These are phyloP conservation scores for Mustelus asterias DNA, from an alignment of 2,113 vertebrate species.

Conservation along the genomic window DNA sequence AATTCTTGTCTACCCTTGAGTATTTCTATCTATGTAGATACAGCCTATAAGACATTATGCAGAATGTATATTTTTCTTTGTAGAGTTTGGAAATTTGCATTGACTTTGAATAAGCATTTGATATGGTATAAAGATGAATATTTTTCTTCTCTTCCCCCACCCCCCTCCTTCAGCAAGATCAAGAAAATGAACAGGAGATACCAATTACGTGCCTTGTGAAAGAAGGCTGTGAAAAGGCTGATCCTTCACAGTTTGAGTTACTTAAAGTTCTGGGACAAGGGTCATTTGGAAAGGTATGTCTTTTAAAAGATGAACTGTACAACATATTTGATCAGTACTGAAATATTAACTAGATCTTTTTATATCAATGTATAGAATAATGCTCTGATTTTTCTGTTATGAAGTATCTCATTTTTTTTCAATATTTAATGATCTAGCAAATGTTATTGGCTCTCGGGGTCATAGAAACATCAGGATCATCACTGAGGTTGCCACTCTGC, in stretches of 20 bases:
- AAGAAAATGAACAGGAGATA: constrained; percentile 33
- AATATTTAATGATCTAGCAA: neutral
- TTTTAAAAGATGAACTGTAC: neutral
- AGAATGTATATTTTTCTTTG: neutral
- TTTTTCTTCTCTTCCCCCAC: neutral
- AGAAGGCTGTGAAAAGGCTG: constrained; percentile 35
- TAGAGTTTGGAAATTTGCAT: neutral
- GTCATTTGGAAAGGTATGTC: constrained; percentile 32
- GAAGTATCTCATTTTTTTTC: neutral
- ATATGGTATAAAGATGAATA: neutral
- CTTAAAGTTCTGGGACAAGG: constrained; percentile 37
- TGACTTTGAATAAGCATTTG: neutral
- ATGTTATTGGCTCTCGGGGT: neutral
- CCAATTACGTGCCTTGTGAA: constrained; percentile 31
- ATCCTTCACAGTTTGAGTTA: constrained; percentile 21
- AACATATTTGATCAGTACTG: neutral
- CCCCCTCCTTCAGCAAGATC: neutral
- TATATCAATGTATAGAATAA: neutral
- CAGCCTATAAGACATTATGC: neutral
- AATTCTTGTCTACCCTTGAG: neutral
- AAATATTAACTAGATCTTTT: neutral
- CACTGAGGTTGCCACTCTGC: neutral
- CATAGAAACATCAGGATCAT: too few relatives aligned
- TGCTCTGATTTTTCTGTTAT: neutral
- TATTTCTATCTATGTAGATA: neutral